Evolutionary conservation across 2,113 vertebrate species (phyloP), one percentile per base, ranked within the genome.

Genomic region (Corvus moneduloides): DNA sequence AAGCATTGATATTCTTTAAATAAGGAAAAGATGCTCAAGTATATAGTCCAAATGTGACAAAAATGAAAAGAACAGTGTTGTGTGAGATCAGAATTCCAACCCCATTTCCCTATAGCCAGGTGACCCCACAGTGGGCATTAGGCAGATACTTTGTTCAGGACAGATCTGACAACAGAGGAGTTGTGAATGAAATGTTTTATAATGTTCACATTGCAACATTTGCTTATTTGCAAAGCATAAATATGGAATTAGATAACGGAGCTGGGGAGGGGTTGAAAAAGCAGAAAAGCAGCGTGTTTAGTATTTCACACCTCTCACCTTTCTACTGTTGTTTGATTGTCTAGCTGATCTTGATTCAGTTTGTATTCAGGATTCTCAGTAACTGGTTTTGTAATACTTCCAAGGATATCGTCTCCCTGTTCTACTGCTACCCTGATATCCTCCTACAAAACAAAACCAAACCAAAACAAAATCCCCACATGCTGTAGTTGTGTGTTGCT

Each of bases 341-440:
- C 99, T 91, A 99, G 96, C 89, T 99, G 99, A 83, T 99, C 99
- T 96, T 99, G 99, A 97, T 98, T 99, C 97, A 99, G 98, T 94
- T 97, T 98, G 97, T 98, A 98, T 61, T 98, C 98, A 0, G 98
- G 97, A 87, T 99, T 98, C 92, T 97, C 98, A 33, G 95, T 93
- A 72, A 99, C 92, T 1, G 99, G 99, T 87, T 99, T 98, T 48
- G 98, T 98, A 96, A 99, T 99, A 97, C 97, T 98, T 86, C 98
- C 98, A 43, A 99, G 97, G 90, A 99, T 97, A 77, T 97, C 93
- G 62, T 96, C 97, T 27, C 99, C 99, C 78, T 99, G 98, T 61
- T 92, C 97, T 83, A 98, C 97, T 41, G 98, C 98, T 96, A 98
- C 95, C 90, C 95, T 96, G 89, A 99, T 97, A 86, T 99, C 98